Conservation (phyloP, 2,888 invertebrate species). For the Aphodius granarius region DNA sequence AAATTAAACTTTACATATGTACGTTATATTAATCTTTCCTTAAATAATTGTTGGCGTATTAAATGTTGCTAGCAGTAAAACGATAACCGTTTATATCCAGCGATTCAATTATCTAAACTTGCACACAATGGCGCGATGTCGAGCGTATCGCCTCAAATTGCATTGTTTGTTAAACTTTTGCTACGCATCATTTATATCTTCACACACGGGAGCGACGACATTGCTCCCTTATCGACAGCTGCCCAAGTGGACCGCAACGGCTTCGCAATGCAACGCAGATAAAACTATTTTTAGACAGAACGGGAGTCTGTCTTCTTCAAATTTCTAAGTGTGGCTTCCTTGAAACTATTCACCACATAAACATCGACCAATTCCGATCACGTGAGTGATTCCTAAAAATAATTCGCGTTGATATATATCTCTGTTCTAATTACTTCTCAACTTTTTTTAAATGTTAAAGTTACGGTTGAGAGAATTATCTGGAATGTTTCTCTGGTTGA, state of each 20-base stretch:
- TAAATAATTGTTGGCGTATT: not conserved
- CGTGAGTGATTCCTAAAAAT: not conserved
- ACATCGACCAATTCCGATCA: not conserved
- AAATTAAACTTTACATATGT: no score
- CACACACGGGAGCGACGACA: not conserved
- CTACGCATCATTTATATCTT: not conserved
- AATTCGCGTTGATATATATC: not conserved
- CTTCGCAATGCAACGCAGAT: not conserved
- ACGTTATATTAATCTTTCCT: not conserved
- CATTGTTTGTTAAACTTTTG: not conserved
- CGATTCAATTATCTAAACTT: not conserved
- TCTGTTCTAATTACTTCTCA: not conserved
- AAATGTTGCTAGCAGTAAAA: not conserved
- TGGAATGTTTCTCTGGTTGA: no score
- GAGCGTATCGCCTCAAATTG: not conserved
- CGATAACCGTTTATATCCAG: not conserved
- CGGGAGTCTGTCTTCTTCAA: not conserved
- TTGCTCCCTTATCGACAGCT: not conserved
- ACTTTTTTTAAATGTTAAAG: not conserved
- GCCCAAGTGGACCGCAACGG: not conserved
- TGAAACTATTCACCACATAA: not conserved
- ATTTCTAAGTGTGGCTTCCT: not conserved
- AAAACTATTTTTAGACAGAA: not conserved
- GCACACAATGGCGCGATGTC: not conserved
- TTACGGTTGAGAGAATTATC: no score